These are phyloP conservation scores for Leptodactylus fuscus DNA, from an alignment of 2,113 vertebrate genomes.

Conservation along the genomic window DNA sequence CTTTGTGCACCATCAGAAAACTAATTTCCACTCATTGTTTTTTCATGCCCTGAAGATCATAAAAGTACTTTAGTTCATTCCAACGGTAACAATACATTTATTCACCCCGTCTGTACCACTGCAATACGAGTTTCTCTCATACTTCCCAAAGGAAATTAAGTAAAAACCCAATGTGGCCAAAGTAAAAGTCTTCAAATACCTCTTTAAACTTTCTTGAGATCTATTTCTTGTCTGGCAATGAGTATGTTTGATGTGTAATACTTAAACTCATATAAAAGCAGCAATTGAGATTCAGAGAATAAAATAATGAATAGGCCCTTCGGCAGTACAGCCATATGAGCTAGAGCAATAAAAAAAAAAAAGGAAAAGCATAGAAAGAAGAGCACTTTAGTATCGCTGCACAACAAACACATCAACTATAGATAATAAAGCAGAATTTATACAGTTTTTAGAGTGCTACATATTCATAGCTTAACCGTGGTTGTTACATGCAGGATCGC, in stretches of 20 bases:
- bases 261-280: conserved; percentile 49
- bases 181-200: conserved; percentile 47
- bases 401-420: conserved; percentile 1
- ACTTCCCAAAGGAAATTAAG: conserved; percentile 55
- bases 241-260: conserved; percentile 44
- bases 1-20: neutral
- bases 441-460: neutral
- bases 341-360: conserved; percentile 16
- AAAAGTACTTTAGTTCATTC: conserved; percentile 8
- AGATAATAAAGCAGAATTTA: neutral
- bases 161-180: conserved; percentile 29
- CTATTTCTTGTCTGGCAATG: conserved; percentile 18
- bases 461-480: neutral
- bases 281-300: conserved; percentile 38
- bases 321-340: conserved; percentile 24
- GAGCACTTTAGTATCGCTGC: conserved; percentile 21
- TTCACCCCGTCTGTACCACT: conserved; percentile 28
- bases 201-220: conserved; percentile 44
- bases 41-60: neutral
- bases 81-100: conserved; percentile 42
- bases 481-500: neutral
- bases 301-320: conserved; percentile 45
- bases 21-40: conserved; percentile 32
- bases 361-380: conserved; percentile 9
- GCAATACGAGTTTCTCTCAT: conserved; percentile 14